Evolutionary conservation across 2,113 vertebrate species (phyloP).

Genomic region (Sigmodon hispidus): DNA sequence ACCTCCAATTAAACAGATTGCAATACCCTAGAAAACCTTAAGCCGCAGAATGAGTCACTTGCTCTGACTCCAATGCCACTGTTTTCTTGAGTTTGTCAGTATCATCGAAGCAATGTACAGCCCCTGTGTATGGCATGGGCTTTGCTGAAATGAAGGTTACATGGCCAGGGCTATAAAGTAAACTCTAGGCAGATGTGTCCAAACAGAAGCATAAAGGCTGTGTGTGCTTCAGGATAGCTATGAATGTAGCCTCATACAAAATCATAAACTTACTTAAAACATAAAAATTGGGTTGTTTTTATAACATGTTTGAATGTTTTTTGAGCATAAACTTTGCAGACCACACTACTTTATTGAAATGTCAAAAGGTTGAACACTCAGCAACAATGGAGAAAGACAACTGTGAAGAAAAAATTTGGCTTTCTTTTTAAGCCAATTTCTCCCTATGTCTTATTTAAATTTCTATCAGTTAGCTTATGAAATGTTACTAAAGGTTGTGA

Average conservation of each 20-base stretch:
- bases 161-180: neutral
- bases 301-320: neutral
- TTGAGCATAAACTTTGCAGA: neutral
- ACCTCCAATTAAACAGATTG: neutral
- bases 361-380: neutral
- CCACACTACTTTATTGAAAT: neutral
- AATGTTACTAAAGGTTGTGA: neutral
- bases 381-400: neutral
- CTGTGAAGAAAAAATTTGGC: neutral
- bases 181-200: neutral
- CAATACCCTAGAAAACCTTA: no score
- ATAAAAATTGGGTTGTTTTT: neutral
- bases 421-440: neutral
- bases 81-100: neutral
- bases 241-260: neutral
- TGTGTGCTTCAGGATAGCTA: neutral
- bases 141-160: neutral
- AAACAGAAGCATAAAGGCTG: neutral
- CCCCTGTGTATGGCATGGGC: neutral
- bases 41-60: neutral
- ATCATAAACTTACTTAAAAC: neutral
- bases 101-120: neutral
- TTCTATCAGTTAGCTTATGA: neutral
- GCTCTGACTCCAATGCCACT: neutral
- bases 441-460: neutral